Conservation (phyloP, 2,888 invertebrate species). For the Sipunculus nudus region DNA sequence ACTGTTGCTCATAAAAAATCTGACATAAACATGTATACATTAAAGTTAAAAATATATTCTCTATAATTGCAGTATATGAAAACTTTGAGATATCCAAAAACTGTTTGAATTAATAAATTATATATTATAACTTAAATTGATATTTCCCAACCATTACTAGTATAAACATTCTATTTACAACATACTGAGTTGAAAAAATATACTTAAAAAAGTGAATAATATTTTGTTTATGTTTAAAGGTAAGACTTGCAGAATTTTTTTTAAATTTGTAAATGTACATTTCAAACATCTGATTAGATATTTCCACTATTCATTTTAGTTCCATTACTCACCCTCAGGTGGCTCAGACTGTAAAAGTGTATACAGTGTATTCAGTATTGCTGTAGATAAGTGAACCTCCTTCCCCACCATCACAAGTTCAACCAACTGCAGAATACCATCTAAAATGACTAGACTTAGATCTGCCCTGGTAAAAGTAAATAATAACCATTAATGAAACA, state of each 20-base stretch:
- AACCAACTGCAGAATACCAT: slow-evolving; percentile 10
- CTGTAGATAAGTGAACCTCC: not conserved
- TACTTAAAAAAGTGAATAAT: too few relatives aligned
- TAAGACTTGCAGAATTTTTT: not conserved
- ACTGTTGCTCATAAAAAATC: not conserved
- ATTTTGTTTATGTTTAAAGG: too few relatives aligned
- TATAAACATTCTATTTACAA: too few relatives aligned
- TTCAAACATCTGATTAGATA: not conserved
- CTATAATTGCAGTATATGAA: not conserved
- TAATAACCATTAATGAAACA: not conserved
- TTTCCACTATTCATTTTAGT: not conserved
- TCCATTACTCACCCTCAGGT: slow-evolving; percentile 2
- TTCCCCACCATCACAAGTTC: not conserved
- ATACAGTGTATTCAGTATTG: slow-evolving; percentile 1
- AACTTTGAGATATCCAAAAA: not conserved
- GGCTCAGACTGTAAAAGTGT: slow-evolving; percentile 3
- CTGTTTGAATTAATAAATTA: not conserved
- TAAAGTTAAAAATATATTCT: not conserved
- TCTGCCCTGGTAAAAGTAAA: slow-evolving; percentile 4
- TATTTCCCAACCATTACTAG: too few relatives aligned
- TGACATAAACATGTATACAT: not conserved
- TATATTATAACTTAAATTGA: not conserved
- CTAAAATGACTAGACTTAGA: slow-evolving; percentile 9
- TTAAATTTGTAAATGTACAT: not conserved
- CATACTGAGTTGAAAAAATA: too few relatives aligned